Base-by-base conservation (phyloP, 1,140 invertebrate species). In the Bactericera cockerelli region DNA sequence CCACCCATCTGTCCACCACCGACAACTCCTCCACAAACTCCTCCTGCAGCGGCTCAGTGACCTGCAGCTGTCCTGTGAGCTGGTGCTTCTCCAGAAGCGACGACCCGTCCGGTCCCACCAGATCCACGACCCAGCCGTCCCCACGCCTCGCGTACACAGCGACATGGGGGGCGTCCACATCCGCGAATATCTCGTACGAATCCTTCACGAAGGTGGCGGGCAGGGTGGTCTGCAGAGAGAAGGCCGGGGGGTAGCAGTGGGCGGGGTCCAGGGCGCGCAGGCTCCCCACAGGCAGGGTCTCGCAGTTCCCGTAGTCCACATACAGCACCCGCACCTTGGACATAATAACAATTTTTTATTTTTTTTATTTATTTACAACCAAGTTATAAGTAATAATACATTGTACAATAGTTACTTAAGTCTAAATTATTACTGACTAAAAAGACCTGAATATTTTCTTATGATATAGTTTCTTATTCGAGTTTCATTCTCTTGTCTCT, bases 291-390 rank as follows among this genome's bases (percentile, higher is more conserved):
- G 66, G 14, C 21, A 76, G 59, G 8, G 68, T 64, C 63, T 77
- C 74, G 11, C 57, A 63, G 56, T 76, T 76, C 25, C 79, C 79
- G 64, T 76, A 78, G 65, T 80, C 79, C 26, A 79, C 69, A 63
- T 74, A 77, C 11, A 67, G 61, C 2, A 76, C 66, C 0, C 33
- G 26, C n/a, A 42, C 59, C 28, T 25, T 28, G 13, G 26, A 6
- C n/a, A n/a, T n/a, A n/a, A n/a, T n/a, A n/a, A n/a, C n/a, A n/a
- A n/a, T n/a, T n/a, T n/a, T n/a, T n/a, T n/a, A n/a, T n/a, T n/a
- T n/a, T n/a, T n/a, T n/a, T n/a, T n/a, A n/a, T n/a, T n/a, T n/a
- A n/a, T n/a, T n/a, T n/a, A n/a, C n/a, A n/a, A n/a, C n/a, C n/a
- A n/a, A n/a, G n/a, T n/a, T n/a, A n/a, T n/a, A n/a, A n/a, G n/a